Evolutionary conservation across 2,888 invertebrate genomes (phyloP).

Genomic region (Odontomyia ornata): DNA sequence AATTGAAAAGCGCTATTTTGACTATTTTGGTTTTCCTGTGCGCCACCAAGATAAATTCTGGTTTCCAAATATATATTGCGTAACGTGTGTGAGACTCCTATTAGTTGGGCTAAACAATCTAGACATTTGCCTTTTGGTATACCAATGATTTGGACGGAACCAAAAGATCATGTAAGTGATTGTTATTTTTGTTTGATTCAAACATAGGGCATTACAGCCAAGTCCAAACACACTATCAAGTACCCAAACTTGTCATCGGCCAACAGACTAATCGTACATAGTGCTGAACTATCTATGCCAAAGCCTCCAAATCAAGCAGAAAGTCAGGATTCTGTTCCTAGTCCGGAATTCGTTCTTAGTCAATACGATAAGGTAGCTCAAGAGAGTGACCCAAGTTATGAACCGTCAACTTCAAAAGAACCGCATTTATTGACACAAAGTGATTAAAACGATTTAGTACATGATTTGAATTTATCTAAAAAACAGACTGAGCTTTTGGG

Average conservation of each 20-base stretch:
- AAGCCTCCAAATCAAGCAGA: constrained; percentile 9
- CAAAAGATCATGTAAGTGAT: constrained; percentile 10
- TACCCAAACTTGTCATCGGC: constrained; percentile 3
- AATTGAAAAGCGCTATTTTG: constrained; percentile 29
- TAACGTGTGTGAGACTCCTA: constrained; percentile 11
- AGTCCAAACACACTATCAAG: not conserved
- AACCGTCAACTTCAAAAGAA: constrained; percentile 21
- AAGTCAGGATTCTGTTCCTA: too few relatives aligned
- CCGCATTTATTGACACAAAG: constrained; percentile 21
- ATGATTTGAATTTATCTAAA: not conserved
- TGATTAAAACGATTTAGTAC: not conserved
- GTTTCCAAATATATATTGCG: constrained; percentile 33
- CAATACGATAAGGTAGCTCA: not conserved
- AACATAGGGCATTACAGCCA: constrained; percentile 1
- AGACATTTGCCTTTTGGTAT: not conserved
- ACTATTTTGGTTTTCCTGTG: constrained; percentile 42
- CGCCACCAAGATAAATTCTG: constrained; percentile 35
- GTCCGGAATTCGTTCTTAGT: constrained; percentile 20
- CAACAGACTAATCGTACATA: constrained; percentile 23
- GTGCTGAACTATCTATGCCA: constrained; percentile 38
- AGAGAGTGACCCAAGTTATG: constrained; percentile 6
- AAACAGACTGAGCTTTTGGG: not conserved
- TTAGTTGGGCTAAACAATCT: not conserved
- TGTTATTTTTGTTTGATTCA: not conserved
- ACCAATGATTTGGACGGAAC: constrained; percentile 12